Percentiles rank a stretch among this genome's conserved stretches.
phyloP scores from a whole-genome alignment of 2,797 vertebrate species.

The Argya squamiceps region DNA sequence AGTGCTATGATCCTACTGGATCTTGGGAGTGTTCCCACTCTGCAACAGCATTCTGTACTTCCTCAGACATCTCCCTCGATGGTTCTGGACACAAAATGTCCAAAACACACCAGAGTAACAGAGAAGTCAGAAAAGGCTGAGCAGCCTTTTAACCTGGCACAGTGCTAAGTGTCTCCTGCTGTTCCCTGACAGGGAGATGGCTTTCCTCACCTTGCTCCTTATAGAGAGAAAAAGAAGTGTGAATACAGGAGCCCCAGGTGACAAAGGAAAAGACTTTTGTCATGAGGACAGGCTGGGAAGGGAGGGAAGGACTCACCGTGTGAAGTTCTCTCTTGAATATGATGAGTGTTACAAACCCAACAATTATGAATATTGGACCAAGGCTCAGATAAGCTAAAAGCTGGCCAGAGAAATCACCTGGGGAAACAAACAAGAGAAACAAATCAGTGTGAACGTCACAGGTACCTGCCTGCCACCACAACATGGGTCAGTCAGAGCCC shows the following conservation, averaged over 20 bases:
- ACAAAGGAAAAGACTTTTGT: background rate
- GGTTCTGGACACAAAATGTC: background rate
- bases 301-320: slow-evolving; percentile 84
- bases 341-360: slow-evolving; percentile 95
- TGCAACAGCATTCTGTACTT: background rate
- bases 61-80: background rate
- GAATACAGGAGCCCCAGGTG: background rate
- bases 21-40: background rate
- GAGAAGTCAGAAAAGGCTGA: background rate
- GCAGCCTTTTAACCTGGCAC: background rate
- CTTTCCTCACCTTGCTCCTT: background rate
- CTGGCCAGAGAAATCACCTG: slow-evolving; percentile 92
- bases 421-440: slow-evolving; percentile 22
- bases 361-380: slow-evolving; percentile 89
- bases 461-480: background rate
- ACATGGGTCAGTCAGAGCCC: rapidly evolving
- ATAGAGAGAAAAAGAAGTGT: background rate
- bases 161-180: slow-evolving; percentile 2
- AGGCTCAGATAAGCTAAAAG: slow-evolving; percentile 93
- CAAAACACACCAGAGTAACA: background rate
- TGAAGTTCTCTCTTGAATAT: slow-evolving; percentile 98
- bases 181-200: background rate
- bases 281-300: background rate
- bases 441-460: background rate
- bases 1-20: background rate